Evolutionary conservation across 2,888 invertebrate genomes (phyloP).

Genomic region (Luffia ferchaultella): DNA sequence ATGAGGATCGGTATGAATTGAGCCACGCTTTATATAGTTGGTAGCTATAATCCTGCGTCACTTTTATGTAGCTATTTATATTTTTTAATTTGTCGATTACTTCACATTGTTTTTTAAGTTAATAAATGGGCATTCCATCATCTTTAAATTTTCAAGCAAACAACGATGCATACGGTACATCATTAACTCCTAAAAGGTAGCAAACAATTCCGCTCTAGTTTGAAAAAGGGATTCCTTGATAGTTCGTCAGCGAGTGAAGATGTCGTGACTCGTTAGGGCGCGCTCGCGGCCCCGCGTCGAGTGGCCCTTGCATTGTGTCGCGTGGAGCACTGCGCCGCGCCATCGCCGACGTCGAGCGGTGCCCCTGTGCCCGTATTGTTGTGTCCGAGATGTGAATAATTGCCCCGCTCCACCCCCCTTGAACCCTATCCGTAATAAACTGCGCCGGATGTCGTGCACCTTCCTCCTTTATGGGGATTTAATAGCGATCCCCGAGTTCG

Average conservation of each 20-base stretch:
- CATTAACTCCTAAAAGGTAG: constrained; percentile 17
- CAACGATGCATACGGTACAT: constrained; percentile 6
- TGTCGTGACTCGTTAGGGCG: constrained; percentile 43
- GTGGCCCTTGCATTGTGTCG: constrained; percentile 53
- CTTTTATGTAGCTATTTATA: no score
- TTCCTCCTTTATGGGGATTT: constrained; percentile 45
- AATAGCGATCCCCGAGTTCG: constrained; percentile 25
- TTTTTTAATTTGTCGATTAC: no score
- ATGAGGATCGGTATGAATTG: not conserved
- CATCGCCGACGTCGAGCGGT: constrained; percentile 3
- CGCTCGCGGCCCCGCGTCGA: constrained; percentile 30
- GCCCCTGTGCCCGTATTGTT: constrained; percentile 27
- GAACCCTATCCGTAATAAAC: constrained; percentile 31
- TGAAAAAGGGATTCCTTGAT: constrained; percentile 49
- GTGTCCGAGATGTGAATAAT: constrained; percentile 63
- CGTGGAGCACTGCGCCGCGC: constrained; percentile 41
- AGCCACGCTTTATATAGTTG: no score
- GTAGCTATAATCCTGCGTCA: no score
- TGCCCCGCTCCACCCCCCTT: constrained; percentile 30
- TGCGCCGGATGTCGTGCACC: constrained; percentile 28
- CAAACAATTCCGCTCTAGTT: constrained; percentile 59
- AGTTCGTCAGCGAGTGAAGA: constrained; percentile 35
- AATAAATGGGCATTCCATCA: no score
- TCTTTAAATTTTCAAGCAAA: no score
- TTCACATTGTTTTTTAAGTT: no score